Evolutionary conservation across 2,888 invertebrate genomes (phyloP), one percentile per base, ranked within the genome.

Genomic region (Hirtodrosophila cameraria): DNA sequence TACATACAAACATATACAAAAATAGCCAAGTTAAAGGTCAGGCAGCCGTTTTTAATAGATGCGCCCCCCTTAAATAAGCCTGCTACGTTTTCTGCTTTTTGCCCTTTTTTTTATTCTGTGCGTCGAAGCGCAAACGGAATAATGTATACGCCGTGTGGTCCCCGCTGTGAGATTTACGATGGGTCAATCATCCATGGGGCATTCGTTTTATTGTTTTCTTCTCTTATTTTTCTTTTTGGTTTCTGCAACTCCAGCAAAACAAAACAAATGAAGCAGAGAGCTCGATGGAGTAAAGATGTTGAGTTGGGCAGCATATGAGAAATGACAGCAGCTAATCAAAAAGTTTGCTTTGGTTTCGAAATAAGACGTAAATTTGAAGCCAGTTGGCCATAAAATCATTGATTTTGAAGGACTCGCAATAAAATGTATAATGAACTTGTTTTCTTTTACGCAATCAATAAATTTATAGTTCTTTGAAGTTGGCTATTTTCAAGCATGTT

Each of bases 281-380:
- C n/a, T n/a, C n/a, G n/a, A n/a, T n/a, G 9, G 28, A 12, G n/a
- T 11, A 9, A 16, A 20, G 33, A 15, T 12, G 8, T 31, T 13
- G 43, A 35, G 16, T 31, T 18, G 13, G 38, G 38, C 55, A 57
- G 53, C 77, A 70, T 59, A 53, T 62, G 54, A 72, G 50, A 78
- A 75, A 59, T 74, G 70, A 61, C 58, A 62, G 62, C 76, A 75
- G 82, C 79, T 75, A 80, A 85, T 86, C 80, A 83, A 86, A n/a
- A 76, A 36, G 57, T 58, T 46, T 35, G 6, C 23, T 23, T 23
- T 23, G 25, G 25, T 41, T 48, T 55, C 2, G 2, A 20, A 48
- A 25, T 18, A 33, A 49, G 25, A 35, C 31, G 18, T 25, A 42
- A 53, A 41, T 11, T 15, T n/a, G 12, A 33, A 18, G 59, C 46